Conservation (phyloP, 1,140 invertebrate species). For the Scaptomyza hsui region DNA sequence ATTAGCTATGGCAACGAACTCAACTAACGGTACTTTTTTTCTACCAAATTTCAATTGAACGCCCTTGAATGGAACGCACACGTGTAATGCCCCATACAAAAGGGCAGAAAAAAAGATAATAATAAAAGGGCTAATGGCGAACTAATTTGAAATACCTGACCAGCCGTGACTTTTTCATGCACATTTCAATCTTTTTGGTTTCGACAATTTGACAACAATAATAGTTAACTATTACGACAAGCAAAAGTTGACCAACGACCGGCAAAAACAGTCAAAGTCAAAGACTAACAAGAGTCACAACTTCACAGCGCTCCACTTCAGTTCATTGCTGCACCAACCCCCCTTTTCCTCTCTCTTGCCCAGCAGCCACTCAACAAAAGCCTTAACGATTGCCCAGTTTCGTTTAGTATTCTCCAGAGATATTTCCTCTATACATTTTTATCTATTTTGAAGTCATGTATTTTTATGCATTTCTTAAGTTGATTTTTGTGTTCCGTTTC, state of each 20-base stretch:
- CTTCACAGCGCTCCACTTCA: constrained; percentile 7
- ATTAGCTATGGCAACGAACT: constrained; percentile 65
- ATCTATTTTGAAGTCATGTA: constrained; percentile 25
- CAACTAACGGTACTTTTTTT: constrained; percentile 52
- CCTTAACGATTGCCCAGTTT: constrained; percentile 35
- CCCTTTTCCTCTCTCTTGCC: too few species aligned
- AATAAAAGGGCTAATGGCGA: constrained; percentile 55
- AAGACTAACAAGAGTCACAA: constrained; percentile 62
- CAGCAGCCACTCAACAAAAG: background rate
- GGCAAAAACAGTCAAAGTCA: constrained; percentile 58
- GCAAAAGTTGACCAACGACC: constrained; percentile 6
- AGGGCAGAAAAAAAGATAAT: constrained; percentile 6
- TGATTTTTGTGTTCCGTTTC: constrained; percentile 24
- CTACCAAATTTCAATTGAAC: constrained; percentile 6
- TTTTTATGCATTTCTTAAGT: constrained; percentile 15
- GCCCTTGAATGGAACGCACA: constrained; percentile 59
- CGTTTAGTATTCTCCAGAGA: constrained; percentile 26
- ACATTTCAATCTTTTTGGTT: constrained; percentile 5
- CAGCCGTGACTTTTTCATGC: constrained; percentile 21
- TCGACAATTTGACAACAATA: constrained; percentile 49
- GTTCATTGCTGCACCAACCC: background rate
- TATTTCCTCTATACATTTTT: constrained; percentile 27
- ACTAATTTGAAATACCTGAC: constrained; percentile 46
- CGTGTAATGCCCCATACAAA: constrained; percentile 60
- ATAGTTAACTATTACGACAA: constrained; percentile 4